A percentile compares a stretch with the other conserved stretches of the same genome.
These are phyloP conservation scores for Drosophila dunni DNA, from an alignment of 1,140 invertebrate genomes.

Conservation along the genomic window DNA sequence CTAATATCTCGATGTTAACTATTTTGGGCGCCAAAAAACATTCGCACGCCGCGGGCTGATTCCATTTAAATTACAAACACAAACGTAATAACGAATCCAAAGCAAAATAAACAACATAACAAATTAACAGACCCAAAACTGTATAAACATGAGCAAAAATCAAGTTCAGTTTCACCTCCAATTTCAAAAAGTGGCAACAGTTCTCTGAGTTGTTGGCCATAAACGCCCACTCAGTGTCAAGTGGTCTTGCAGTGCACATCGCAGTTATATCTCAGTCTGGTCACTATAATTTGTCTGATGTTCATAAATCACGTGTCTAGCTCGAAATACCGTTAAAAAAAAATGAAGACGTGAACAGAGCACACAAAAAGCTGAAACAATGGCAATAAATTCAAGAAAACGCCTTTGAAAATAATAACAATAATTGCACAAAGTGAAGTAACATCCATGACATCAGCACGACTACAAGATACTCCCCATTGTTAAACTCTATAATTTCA, in stretches of 20 bases:
- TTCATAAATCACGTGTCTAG: conserved; percentile 68
- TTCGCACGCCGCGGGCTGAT: conserved; percentile 42
- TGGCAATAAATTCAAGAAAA: conserved; percentile 56
- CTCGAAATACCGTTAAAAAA: conserved; percentile 33
- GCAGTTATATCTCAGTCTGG: conserved; percentile 2
- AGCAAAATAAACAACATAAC: not conserved
- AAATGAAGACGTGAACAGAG: conserved; percentile 62
- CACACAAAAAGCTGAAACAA: conserved; percentile 37
- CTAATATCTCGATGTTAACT: conserved; percentile 30
- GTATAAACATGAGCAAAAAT: conserved; percentile 50
- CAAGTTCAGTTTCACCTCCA: conserved; percentile 42
- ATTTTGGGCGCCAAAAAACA: conserved; percentile 31
- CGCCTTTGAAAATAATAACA: conserved; percentile 57
- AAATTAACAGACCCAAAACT: conserved; percentile 30
- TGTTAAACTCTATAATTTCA: not conserved
- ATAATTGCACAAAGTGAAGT: conserved; percentile 36
- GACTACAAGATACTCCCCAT: not conserved
- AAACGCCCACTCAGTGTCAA: conserved; percentile 64
- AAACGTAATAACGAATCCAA: conserved; percentile 25
- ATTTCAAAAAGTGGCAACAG: conserved; percentile 25
- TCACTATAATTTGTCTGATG: conserved; percentile 41
- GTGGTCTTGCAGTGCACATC: conserved; percentile 11
- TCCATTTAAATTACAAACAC: conserved; percentile 46
- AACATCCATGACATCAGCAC: not conserved
- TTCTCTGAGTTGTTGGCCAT: conserved; percentile 40